Percentiles rank a stretch among this genome's conserved stretches.
phyloP scores from a whole-genome alignment of 2,113 vertebrate genomes.

The Pteronura brasiliensis region DNA sequence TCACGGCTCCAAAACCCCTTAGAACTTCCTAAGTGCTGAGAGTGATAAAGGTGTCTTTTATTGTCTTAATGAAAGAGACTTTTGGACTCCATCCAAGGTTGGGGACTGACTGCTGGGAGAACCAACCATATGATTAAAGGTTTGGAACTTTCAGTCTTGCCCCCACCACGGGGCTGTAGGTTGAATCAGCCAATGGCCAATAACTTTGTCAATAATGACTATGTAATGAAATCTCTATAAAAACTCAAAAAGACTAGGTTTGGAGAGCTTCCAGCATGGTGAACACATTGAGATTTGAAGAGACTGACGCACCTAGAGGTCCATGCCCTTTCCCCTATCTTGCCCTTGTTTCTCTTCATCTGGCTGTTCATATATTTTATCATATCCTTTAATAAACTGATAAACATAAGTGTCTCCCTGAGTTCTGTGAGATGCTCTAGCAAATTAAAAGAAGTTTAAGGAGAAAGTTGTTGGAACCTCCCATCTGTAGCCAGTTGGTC shows the following conservation, averaged over 20 bases:
- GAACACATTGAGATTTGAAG: not conserved
- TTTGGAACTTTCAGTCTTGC: not conserved
- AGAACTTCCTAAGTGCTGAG: not conserved
- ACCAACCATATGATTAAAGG: not conserved
- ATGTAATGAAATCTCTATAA: not conserved
- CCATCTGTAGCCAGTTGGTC: not conserved
- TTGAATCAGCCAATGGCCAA: not conserved
- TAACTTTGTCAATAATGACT: not conserved
- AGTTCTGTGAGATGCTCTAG: not conserved
- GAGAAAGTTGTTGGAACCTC: not conserved
- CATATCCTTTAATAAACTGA: not conserved
- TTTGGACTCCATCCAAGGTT: not conserved
- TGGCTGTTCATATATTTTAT: not conserved
- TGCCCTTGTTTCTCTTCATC: not conserved
- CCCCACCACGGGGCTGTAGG: not conserved
- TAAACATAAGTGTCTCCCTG: not conserved
- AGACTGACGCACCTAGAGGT: not conserved
- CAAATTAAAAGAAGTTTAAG: not conserved
- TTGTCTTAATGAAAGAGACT: not conserved
- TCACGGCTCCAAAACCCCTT: not conserved
- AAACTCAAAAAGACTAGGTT: not conserved
- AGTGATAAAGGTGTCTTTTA: not conserved
- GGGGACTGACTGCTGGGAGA: not conserved
- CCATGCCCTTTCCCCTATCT: not conserved
- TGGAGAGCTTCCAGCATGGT: not conserved